phyloP scores from a whole-genome alignment of 2,797 vertebrate species.

The Paramormyrops hopkinsi region DNA sequence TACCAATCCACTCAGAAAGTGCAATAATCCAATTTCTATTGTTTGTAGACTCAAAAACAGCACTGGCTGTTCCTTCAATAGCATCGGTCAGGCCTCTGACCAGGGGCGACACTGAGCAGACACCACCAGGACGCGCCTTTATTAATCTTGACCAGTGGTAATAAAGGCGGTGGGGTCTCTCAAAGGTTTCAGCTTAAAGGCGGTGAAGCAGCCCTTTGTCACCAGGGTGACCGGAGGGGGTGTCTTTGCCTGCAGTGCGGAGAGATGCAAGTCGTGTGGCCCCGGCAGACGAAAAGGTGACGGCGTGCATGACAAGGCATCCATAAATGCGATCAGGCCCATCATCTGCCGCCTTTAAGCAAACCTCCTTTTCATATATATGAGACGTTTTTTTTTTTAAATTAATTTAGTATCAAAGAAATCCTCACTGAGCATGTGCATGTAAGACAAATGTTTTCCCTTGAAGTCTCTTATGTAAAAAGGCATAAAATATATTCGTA shows the following conservation, averaged over 20 bases:
- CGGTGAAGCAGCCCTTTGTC: not conserved
- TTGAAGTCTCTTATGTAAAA: not conserved
- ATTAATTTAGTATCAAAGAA: not conserved
- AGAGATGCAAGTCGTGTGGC: not conserved
- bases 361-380: not conserved
- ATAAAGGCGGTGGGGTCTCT: not conserved
- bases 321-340: not conserved
- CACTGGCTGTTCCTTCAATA: not conserved
- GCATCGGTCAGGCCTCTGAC: not conserved
- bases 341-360: not conserved
- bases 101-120: not conserved
- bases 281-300: not conserved
- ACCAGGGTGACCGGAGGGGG: not conserved
- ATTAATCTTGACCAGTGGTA: slow-evolving; percentile 8
- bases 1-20: not conserved
- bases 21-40: slow-evolving; percentile 6
- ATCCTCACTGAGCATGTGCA: slow-evolving; percentile 2
- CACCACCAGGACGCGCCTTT: not conserved
- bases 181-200: not conserved
- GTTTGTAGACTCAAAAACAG: slow-evolving; percentile 1
- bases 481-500: not conserved
- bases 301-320: not conserved
- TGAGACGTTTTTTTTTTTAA: not conserved
- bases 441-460: not conserved
- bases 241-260: not conserved